Evolutionary conservation across 2,113 vertebrate genomes (phyloP).

Genomic region (Gallinago paraguaiae): DNA sequence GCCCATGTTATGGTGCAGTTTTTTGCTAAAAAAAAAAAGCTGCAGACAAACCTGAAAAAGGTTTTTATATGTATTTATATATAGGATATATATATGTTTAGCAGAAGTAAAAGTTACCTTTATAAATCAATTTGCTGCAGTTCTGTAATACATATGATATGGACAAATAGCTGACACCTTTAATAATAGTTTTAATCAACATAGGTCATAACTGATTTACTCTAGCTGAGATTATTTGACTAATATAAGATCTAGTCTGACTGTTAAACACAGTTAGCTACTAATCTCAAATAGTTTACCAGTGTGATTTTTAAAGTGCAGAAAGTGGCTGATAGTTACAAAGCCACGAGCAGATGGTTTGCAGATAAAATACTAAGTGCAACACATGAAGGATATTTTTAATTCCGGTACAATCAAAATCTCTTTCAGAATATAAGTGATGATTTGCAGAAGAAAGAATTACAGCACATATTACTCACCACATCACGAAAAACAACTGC

Average conservation of each 20-base stretch:
- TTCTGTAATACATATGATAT: not conserved
- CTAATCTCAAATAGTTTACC: not conserved
- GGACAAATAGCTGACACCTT: not conserved
- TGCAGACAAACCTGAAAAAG: not conserved
- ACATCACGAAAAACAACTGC: constrained; percentile 96
- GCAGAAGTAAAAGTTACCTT: not conserved
- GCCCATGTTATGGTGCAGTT: not conserved
- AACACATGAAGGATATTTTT: not conserved
- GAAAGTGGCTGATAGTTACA: not conserved
- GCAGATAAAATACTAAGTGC: not conserved
- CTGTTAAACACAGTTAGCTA: not conserved
- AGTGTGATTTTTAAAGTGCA: not conserved
- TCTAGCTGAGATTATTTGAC: not conserved
- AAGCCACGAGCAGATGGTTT: not conserved
- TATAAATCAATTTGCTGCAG: not conserved
- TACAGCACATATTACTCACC: constrained; percentile 76
- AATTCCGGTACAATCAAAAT: not conserved
- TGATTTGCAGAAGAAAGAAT: not conserved
- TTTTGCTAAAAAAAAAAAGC: not conserved
- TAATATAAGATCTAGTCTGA: not conserved
- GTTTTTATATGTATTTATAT: not conserved
- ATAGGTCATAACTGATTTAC: not conserved
- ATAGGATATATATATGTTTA: not conserved
- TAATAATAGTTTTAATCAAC: not conserved
- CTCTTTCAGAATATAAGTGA: not conserved